A percentile compares a stretch with the other conserved stretches of the same genome.
Conservation (phyloP, 2,888 invertebrate species). For the Balanococcus diminutus region DNA sequence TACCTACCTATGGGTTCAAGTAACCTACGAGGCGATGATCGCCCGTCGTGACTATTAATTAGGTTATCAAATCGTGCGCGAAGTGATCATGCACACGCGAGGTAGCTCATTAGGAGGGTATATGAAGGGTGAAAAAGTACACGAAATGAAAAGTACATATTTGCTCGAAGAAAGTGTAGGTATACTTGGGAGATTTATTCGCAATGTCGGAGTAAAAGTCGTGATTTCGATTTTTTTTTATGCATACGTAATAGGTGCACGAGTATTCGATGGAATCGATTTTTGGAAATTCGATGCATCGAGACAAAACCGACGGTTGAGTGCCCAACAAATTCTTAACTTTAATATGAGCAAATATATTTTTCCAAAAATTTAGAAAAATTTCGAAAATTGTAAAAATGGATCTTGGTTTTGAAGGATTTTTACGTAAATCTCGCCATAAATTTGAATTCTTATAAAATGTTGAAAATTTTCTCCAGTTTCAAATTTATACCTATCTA, state of each 20-base stretch:
- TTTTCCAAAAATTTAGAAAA: too few species aligned
- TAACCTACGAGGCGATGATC: not conserved
- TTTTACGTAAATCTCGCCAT: too few species aligned
- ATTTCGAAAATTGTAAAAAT: too few species aligned
- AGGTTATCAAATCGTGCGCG: not conserved
- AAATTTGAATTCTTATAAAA: too few species aligned
- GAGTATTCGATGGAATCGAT: too few species aligned
- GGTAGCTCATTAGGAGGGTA: not conserved
- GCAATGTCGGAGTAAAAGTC: not conserved
- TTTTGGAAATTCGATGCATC: too few species aligned
- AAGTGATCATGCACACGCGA: not conserved
- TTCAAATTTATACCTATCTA: too few species aligned
- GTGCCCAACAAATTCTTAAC: too few species aligned
- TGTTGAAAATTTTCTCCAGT: too few species aligned
- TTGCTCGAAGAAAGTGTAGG: not conserved
- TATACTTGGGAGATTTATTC: not conserved
- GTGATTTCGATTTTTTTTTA: not conserved
- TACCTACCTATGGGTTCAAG: not conserved
- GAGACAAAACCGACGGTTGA: too few species aligned
- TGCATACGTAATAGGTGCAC: not conserved
- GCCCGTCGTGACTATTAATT: slow-evolving; percentile 9
- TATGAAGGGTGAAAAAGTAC: not conserved
- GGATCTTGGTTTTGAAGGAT: too few species aligned
- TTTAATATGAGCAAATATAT: too few species aligned
- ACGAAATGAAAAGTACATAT: not conserved